Conservation (phyloP, 1,140 invertebrate species). For the Cepaea nemoralis region DNA sequence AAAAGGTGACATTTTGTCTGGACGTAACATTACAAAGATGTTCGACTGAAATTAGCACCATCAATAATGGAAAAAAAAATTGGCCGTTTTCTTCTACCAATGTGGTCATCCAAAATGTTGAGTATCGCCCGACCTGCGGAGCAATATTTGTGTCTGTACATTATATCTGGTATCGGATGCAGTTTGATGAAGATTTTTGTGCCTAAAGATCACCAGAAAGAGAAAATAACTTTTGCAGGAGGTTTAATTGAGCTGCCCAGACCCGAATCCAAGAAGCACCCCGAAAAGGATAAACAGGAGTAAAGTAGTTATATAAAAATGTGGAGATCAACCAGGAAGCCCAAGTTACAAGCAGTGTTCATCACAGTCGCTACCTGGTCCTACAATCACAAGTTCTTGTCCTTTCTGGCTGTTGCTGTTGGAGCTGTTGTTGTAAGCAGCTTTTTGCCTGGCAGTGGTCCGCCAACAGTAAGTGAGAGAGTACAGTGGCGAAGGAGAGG, state of each 20-base stretch:
- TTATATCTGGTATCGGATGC: constrained; percentile 46
- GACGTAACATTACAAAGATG: no score
- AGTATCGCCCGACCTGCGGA: constrained; percentile 29
- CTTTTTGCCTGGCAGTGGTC: no score
- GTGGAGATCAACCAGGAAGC: no score
- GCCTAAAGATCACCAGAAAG: constrained; percentile 37
- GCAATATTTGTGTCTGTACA: constrained; percentile 39
- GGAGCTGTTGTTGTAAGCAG: no score
- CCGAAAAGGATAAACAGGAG: neutral
- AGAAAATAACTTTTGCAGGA: constrained; percentile 15
- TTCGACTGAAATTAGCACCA: neutral
- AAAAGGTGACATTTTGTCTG: no score
- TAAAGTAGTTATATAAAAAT: neutral
- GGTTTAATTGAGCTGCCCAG: neutral
- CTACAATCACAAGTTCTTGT: no score
- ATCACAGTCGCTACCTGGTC: no score
- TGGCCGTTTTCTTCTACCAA: constrained; percentile 12
- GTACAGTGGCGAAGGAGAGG: no score
- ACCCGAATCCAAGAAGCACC: neutral
- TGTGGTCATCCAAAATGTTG: neutral
- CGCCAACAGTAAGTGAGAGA: no score
- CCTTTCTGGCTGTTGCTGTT: no score
- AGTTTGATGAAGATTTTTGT: constrained; percentile 45
- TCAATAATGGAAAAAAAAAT: constrained; percentile 4
- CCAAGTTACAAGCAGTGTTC: no score